Conservation (phyloP, 2,888 invertebrate genomes). For the Flexamia atlantica region DNA sequence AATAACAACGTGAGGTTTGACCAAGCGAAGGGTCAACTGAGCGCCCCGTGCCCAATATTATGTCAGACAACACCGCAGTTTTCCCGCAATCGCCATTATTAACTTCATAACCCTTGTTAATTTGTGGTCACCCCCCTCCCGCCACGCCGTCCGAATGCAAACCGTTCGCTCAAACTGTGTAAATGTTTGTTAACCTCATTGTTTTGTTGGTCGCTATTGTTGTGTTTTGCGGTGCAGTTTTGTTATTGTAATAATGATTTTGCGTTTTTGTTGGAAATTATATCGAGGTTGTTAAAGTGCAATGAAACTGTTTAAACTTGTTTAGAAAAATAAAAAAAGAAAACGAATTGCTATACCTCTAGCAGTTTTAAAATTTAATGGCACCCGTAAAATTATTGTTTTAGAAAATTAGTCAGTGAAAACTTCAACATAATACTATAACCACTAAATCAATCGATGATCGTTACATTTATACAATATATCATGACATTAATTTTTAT, state of each 20-base stretch:
- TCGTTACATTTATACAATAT: no score
- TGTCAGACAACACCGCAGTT: slow-evolving; percentile 40
- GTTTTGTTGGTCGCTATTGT: slow-evolving; percentile 11
- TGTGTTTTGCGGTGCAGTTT: not conserved
- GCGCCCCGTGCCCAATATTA: slow-evolving; percentile 34
- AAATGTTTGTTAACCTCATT: slow-evolving; percentile 29
- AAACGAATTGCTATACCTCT: no score
- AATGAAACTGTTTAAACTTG: no score
- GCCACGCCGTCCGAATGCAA: not conserved
- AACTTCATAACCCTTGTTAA: slow-evolving; percentile 50
- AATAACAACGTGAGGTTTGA: slow-evolving; percentile 25
- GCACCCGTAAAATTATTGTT: no score
- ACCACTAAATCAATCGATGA: no score
- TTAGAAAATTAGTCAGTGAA: no score
- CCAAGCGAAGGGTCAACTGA: slow-evolving; percentile 1
- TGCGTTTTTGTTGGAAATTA: no score
- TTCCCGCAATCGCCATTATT: slow-evolving; percentile 49
- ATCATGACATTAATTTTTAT: no score
- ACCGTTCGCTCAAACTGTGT: slow-evolving; percentile 12
- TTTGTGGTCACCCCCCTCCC: slow-evolving; percentile 31
- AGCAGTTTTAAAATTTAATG: no score
- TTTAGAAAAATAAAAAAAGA: no score
- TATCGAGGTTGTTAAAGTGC: no score
- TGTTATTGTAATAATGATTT: slow-evolving; percentile 8
- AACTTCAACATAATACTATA: no score